Evolutionary conservation across 2,113 vertebrate species (phyloP).

Genomic region (Sarotherodon lohbergeri): DNA sequence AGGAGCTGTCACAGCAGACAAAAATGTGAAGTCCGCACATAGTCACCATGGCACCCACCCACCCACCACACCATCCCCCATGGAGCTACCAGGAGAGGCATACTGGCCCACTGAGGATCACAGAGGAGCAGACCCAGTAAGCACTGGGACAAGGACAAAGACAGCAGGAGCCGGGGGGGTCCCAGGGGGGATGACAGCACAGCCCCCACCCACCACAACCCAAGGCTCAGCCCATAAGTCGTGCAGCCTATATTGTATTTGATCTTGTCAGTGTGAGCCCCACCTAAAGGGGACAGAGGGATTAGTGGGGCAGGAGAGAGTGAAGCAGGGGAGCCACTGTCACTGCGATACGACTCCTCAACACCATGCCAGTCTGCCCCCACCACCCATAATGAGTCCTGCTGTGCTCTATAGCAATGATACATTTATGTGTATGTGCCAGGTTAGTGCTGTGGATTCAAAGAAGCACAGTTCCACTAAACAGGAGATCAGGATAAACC

Average conservation of each 20-base stretch:
- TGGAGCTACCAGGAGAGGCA: no score
- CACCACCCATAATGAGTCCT: rapidly evolving
- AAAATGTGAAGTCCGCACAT: neutral
- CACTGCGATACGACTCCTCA: neutral
- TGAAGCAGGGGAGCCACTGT: neutral
- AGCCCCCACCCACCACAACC: neutral
- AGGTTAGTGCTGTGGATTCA: neutral
- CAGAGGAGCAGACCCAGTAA: no score
- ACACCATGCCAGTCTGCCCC: neutral
- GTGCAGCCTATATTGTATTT: neutral
- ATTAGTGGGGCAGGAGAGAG: neutral
- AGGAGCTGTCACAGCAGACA: neutral
- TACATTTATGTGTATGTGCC: rapidly evolving
- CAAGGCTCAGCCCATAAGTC: neutral
- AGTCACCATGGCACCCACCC: neutral
- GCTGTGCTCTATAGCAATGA: neutral
- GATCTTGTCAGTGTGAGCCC: neutral
- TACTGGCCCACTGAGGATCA: no score
- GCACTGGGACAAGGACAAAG: no score
- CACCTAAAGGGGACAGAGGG: neutral
- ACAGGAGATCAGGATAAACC: no score
- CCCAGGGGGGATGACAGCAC: neutral
- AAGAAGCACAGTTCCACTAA: neutral
- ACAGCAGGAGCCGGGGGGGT: no score
- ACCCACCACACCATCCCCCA: no score